Percentiles rank a stretch among this genome's conserved stretches.
Evolutionary conservation across 2,113 vertebrate genomes (phyloP).

Genomic region (Myxocyprinus asiaticus): DNA sequence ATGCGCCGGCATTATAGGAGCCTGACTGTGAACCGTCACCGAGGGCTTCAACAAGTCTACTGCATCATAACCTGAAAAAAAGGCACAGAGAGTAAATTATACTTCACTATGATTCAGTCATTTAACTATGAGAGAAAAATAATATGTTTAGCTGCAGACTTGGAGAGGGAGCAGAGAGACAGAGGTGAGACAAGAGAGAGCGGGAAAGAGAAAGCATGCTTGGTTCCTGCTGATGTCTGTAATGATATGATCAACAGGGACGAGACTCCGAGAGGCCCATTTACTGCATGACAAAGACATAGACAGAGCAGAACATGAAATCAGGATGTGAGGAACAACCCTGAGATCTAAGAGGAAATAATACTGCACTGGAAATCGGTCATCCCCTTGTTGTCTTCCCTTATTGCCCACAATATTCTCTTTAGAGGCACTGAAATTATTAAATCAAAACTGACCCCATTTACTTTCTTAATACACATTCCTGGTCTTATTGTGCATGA

Average conservation of each 20-base stretch:
- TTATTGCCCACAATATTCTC: neutral
- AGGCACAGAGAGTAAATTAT: neutral
- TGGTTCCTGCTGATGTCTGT: constrained; percentile 31
- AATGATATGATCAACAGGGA: constrained; percentile 28
- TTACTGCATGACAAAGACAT: constrained; percentile 17
- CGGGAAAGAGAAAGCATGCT: neutral
- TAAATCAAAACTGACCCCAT: too few relatives aligned
- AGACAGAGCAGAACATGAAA: constrained; percentile 2
- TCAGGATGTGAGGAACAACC: constrained; percentile 13
- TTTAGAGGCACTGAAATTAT: too few relatives aligned
- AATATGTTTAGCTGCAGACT: neutral
- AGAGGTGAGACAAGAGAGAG: neutral
- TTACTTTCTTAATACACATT: too few relatives aligned
- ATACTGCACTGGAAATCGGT: neutral
- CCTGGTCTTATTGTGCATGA: too few relatives aligned
- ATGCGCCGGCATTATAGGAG: constrained; percentile 65
- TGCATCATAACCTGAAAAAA: constrained; percentile 71
- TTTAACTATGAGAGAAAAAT: neutral
- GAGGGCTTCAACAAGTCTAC: constrained; percentile 85
- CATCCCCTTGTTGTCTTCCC: neutral
- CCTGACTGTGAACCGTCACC: constrained; percentile 71
- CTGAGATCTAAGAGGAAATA: constrained; percentile 13
- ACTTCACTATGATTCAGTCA: neutral
- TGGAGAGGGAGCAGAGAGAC: neutral
- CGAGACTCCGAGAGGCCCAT: constrained; percentile 11